Conservation (phyloP, 2,888 invertebrate species). For the Drosophila kanekoi region DNA sequence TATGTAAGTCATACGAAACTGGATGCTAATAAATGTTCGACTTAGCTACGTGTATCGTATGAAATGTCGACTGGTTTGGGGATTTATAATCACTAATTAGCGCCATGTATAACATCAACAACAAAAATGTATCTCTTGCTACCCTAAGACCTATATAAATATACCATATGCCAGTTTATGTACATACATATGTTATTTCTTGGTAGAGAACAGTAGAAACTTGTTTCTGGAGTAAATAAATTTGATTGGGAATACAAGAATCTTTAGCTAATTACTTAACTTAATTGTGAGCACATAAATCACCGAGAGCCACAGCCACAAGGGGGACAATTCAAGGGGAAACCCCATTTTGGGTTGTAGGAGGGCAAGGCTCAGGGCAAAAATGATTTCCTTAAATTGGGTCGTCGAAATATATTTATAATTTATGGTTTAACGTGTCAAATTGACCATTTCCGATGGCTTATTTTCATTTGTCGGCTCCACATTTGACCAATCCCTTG, state of each 20-base stretch:
- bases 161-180: constrained; percentile 5
- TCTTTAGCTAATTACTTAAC: neutral
- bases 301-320: neutral
- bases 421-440: too few relatives aligned
- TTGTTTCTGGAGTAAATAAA: constrained; percentile 1
- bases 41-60: constrained; percentile 15
- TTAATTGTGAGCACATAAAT: neutral
- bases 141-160: constrained; percentile 12
- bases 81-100: constrained; percentile 65
- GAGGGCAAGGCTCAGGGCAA: neutral
- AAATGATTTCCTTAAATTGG: too few relatives aligned
- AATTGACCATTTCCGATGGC: too few relatives aligned
- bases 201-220: constrained; percentile 4
- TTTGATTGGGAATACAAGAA: constrained; percentile 5
- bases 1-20: constrained; percentile 48
- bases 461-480: too few relatives aligned
- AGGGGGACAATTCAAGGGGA: neutral
- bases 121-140: constrained; percentile 7
- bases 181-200: neutral
- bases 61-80: constrained; percentile 60
- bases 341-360: neutral
- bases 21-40: constrained; percentile 36
- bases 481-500: neutral
- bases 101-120: constrained; percentile 28
- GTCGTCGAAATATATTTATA: too few relatives aligned